Conservation (phyloP, 2,797 vertebrate species). For the Danio jaintianensis region DNA sequence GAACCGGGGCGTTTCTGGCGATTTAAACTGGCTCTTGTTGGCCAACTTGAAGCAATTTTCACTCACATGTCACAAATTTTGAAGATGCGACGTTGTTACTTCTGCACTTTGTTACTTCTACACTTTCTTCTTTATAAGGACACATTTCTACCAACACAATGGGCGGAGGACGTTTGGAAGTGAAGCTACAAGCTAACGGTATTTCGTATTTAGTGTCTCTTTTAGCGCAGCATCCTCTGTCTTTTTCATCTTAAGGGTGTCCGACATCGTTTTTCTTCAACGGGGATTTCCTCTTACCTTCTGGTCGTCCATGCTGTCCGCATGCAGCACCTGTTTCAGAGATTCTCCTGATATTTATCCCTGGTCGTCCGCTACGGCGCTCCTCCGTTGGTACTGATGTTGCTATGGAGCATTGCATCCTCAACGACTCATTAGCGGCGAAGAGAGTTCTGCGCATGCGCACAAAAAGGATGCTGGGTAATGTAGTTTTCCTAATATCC, state of each 20-base stretch:
- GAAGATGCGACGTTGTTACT: background rate
- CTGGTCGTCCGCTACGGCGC: constrained; percentile 50
- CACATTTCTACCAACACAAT: background rate
- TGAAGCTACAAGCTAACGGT: constrained; percentile 43
- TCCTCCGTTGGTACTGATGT: constrained; percentile 78
- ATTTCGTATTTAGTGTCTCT: constrained; percentile 17
- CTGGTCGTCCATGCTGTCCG: constrained; percentile 79
- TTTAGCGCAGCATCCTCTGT: constrained; percentile 55
- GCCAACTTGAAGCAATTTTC: background rate
- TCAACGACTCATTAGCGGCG: constrained; percentile 74
- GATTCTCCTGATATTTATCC: constrained; percentile 51
- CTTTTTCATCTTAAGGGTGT: constrained; percentile 74
- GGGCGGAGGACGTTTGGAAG: constrained; percentile 27
- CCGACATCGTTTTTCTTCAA: constrained; percentile 63
- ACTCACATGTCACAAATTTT: background rate
- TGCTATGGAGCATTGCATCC: constrained; percentile 78
- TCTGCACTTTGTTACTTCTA: background rate
- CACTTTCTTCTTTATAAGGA: background rate
- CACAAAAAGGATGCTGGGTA: constrained; percentile 69
- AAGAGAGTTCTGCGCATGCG: constrained; percentile 70
- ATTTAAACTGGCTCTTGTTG: background rate
- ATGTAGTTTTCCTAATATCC: constrained; percentile 66
- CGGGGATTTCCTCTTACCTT: constrained; percentile 74
- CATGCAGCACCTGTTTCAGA: constrained; percentile 59
- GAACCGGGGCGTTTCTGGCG: constrained; percentile 27